Conservation (phyloP, 2,113 vertebrate species). For the Gracilinanus agilis region DNA sequence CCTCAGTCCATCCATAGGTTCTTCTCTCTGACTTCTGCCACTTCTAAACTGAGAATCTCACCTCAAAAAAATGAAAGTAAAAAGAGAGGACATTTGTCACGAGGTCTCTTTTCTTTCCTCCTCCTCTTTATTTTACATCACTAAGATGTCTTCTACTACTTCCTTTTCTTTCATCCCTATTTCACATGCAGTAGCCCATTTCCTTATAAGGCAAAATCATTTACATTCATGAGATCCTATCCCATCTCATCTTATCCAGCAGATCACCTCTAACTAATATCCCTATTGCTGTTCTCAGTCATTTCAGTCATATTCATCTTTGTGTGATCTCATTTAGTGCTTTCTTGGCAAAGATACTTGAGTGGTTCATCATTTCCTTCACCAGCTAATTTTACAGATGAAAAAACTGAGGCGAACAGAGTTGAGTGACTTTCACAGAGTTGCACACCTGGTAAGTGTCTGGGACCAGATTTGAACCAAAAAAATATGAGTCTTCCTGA, state of each 20-base stretch:
- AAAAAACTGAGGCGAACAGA: background rate
- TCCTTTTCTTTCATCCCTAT: background rate
- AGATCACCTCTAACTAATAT: background rate
- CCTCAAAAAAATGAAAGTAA: too few species aligned
- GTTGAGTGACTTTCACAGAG: background rate
- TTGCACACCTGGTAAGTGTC: background rate
- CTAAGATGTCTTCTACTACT: background rate
- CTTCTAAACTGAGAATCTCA: background rate
- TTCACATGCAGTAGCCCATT: background rate
- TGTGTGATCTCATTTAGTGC: fast-evolving
- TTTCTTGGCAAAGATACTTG: background rate
- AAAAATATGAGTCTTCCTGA: background rate
- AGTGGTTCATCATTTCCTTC: background rate
- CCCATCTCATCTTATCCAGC: background rate
- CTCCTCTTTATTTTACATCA: background rate
- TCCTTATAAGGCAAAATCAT: background rate
- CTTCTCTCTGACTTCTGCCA: background rate
- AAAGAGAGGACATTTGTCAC: background rate
- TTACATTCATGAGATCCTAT: background rate
- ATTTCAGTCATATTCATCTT: background rate
- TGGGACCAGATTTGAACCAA: background rate
- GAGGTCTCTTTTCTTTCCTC: background rate
- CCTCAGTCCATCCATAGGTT: background rate
- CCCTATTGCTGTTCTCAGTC: background rate
- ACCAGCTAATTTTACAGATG: background rate